Evolutionary conservation across 2,888 invertebrate species (phyloP), one percentile per base, ranked within the genome.

Genomic region (Oxytorus armatus): DNA sequence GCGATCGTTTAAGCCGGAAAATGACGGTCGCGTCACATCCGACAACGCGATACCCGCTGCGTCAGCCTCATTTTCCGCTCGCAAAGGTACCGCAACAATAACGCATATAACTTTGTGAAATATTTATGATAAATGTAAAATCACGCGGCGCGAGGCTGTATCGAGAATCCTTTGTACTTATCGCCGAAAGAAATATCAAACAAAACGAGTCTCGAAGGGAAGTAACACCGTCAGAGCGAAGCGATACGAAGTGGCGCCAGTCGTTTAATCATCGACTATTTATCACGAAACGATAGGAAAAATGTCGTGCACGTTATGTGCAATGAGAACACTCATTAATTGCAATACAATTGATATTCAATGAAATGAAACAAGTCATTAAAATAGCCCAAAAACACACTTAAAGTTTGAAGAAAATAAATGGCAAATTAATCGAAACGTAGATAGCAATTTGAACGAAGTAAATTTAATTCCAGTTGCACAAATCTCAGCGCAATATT

Each of bases 31-130:
- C 21, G 74, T 79, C 29, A 84, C 78, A 55, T 78, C 79, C 25
- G 77, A 68, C 8, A 66, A 70, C 77, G 83, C 80, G 72, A 89
- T 86, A 66, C 85, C 86, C 1, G 77, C 85, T n/a, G 84, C 86
- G 51, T 87, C 85, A 25, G 88, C 90, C 0, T 80, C 80, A 16
- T 79, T 70, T 7, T 65, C 84, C 4, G 83, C 76, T 59, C 84
- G 86, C 5, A 87, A 87, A 85, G 88, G 87, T 87, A 84, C 29
- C 5, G 29, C 29, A 29, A 29, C 29, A 29, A 5, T 5, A 29
- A 5, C 29, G 5, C 29, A 29, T 29, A 5, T 3, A 29, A 29
- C 3, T 4, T 29, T 5, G 29, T 29, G 29, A 29, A 29, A 29
- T 3, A 29, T 29, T 29, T 29, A 2, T n/a, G 49, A 65, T 65